A percentile compares a stretch with the other conserved stretches of the same genome.
These are phyloP conservation scores for Coptodon rendalli DNA, from an alignment of 2,113 vertebrate species.

Conservation along the genomic window DNA sequence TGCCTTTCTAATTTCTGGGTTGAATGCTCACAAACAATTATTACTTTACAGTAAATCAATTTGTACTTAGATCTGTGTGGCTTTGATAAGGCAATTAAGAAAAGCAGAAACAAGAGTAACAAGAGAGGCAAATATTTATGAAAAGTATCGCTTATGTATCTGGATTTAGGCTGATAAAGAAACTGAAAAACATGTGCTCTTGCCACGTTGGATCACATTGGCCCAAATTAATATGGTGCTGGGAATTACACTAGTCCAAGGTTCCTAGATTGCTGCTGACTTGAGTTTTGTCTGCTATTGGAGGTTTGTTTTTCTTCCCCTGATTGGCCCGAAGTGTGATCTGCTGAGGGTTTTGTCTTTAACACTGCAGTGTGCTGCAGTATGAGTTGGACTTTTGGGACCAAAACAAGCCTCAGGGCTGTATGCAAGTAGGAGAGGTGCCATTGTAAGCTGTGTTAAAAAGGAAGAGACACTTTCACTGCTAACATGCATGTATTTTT, in stretches of 20 bases:
- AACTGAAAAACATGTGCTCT: neutral
- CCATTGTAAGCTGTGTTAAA: neutral
- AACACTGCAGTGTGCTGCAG: slow-evolving; percentile 54
- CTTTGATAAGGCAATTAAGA: neutral
- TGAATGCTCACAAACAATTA: neutral
- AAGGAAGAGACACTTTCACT: neutral
- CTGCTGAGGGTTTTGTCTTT: slow-evolving; percentile 43
- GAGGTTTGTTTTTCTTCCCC: neutral
- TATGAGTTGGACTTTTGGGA: slow-evolving; percentile 46
- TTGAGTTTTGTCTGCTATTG: neutral
- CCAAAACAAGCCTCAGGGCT: slow-evolving; percentile 23
- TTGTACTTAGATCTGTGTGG: neutral
- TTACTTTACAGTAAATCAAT: neutral
- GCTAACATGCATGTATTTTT: neutral
- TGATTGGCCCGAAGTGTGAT: neutral
- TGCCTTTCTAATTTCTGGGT: neutral
- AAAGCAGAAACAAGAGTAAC: neutral
- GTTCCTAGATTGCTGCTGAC: neutral
- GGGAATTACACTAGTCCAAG: neutral
- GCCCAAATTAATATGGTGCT: neutral
- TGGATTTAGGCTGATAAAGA: neutral
- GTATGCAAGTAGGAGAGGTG: slow-evolving; percentile 7
- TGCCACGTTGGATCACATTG: neutral
- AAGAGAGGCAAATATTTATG: neutral
- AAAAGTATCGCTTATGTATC: neutral